Evolutionary conservation across 1,140 invertebrate species (phyloP), one percentile per base, ranked within the genome.

Genomic region (Helicoverpa zea): DNA sequence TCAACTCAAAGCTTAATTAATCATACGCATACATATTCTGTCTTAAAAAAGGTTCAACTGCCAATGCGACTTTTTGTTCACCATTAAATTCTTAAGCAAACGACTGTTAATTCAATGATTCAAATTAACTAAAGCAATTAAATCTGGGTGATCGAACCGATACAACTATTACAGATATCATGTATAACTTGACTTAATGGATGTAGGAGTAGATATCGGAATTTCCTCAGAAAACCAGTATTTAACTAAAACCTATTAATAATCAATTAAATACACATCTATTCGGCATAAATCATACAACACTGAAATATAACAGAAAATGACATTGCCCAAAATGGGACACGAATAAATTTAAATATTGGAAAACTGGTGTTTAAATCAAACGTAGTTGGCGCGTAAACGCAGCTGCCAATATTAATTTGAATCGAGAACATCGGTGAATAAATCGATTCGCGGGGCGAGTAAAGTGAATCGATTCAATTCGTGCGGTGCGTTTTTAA

Each of bases 361-460:
- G 13, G 54, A 80, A 73, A 72, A 79, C 81, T 79, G 74, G 66
- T 80, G 79, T 66, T 74, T 89, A 87, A 87, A 88, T 89, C 85
- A 86, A 87, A 84, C 79, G 49, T 75, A 51, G 73, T 81, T 76
- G 80, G 82, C 82, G 85, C 84, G 86, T 87, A 88, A 89, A 91
- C 85, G 85, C 84, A 86, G 81, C 86, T 88, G 87, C 80, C 87
- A 87, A 84, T 87, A 86, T 91, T 89, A 89, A 92, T 91, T 91
- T 88, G 80, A 91, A 91, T 90, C 84, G 86, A 86, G 87, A 88
- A 84, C 85, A 90, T 91, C 83, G 85, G 81, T 64, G 83, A 84
- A 91, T 89, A 87, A 86, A 92, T 91, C 88, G 85, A 85, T 82
- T 84, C 85, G 66, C 79, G 80, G 77, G 88, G 87, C 86, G 87